Conservation (phyloP, 2,113 vertebrate species). For the Oncorhynchus kisutch region DNA sequence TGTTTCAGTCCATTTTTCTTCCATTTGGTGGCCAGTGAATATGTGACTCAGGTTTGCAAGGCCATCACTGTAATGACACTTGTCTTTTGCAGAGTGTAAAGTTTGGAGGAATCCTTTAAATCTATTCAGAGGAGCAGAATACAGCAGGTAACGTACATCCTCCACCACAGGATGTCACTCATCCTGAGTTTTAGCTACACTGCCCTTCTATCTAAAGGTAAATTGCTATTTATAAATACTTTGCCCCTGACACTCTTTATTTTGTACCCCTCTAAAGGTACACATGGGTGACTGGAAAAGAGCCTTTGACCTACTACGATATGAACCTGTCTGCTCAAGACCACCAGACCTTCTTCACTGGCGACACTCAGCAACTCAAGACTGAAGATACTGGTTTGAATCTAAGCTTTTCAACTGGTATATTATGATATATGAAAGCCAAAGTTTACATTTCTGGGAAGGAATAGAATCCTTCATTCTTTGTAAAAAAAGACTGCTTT, state of each 20-base stretch:
- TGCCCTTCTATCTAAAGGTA: neutral
- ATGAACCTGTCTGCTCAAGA: slow-evolving; percentile 99
- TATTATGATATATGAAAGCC: neutral
- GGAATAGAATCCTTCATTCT: neutral
- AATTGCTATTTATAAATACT: neutral
- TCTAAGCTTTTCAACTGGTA: neutral
- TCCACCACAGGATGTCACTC: too few species aligned
- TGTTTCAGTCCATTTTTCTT: too few species aligned
- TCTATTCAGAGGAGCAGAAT: slow-evolving; percentile 97
- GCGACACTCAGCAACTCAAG: slow-evolving; percentile 88
- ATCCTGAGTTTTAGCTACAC: neutral
- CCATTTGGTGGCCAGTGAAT: too few species aligned
- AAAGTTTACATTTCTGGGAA: neutral
- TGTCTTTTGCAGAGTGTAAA: slow-evolving; percentile 88
- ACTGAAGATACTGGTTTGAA: slow-evolving; percentile 89
- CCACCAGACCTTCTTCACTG: slow-evolving; percentile 97
- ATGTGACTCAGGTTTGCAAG: too few species aligned
- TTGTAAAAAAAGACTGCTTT: neutral
- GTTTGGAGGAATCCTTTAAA: slow-evolving; percentile 98
- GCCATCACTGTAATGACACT: neutral
- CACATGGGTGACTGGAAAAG: slow-evolving; percentile 97
- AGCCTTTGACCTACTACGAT: slow-evolving; percentile 96
- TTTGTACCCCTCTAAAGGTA: slow-evolving; percentile 73
- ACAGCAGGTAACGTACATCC: slow-evolving; percentile 84
- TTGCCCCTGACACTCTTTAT: neutral